Percentiles rank a stretch among this genome's conserved stretches.
phyloP scores from a whole-genome alignment of 2,113 vertebrate species.

The Oxyura jamaicensis region DNA sequence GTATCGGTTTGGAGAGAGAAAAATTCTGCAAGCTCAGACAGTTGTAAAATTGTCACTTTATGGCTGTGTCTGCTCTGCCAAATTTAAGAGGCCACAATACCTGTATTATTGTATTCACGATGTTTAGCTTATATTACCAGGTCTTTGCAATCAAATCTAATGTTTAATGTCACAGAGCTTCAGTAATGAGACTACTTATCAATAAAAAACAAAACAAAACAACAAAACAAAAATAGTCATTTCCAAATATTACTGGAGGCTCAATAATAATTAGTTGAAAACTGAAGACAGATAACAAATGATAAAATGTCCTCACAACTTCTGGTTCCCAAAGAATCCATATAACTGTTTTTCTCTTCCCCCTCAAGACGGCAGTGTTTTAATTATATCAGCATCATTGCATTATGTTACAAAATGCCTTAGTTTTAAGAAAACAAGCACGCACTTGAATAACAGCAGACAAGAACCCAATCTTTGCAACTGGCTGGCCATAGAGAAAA shows the following conservation, averaged over 20 bases:
- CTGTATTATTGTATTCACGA: not conserved
- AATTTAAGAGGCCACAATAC: conserved; percentile 15
- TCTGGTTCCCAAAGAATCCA: not conserved
- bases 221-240: not conserved
- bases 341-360: accelerated
- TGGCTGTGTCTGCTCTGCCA: not conserved
- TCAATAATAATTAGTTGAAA: not conserved
- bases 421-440: not conserved
- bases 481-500: not conserved
- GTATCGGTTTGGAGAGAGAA: conserved; percentile 23
- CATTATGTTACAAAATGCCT: not conserved
- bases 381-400: not conserved
- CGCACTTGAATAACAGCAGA: not conserved
- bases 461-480: not conserved
- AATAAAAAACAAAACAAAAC: not conserved
- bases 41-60: conserved; percentile 62
- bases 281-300: not conserved
- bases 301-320: not conserved
- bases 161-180: not conserved
- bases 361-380: not conserved
- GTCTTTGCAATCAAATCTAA: conserved; percentile 8
- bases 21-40: conserved; percentile 58
- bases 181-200: not conserved
- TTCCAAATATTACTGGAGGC: not conserved
- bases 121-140: not conserved